These are phyloP conservation scores for Liasis olivaceus DNA, from an alignment of 2,797 vertebrate genomes.

Conservation along the genomic window DNA sequence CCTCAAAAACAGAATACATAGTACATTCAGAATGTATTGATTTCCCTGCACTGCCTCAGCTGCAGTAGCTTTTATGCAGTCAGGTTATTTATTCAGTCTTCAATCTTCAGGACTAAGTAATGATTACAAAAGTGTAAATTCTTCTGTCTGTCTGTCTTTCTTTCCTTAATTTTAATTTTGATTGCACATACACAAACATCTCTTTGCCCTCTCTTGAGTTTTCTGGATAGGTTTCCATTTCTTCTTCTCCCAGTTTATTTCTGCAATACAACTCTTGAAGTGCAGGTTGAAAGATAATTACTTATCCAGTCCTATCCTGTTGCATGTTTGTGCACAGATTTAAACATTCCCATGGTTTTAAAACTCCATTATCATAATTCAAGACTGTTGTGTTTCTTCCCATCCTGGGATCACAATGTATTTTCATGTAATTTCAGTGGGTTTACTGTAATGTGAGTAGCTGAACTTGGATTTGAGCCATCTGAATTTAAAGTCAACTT, in stretches of 20 bases:
- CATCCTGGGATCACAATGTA: neutral
- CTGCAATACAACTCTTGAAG: neutral
- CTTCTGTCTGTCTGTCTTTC: too few species aligned
- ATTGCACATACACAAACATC: neutral
- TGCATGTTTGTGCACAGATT: neutral
- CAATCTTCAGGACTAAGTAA: neutral
- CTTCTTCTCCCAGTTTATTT: neutral
- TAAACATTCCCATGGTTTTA: neutral
- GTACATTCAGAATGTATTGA: neutral
- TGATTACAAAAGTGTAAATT: neutral
- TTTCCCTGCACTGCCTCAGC: neutral
- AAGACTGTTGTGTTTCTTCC: neutral
- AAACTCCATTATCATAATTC: neutral
- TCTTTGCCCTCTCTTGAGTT: neutral
- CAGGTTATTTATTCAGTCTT: neutral
- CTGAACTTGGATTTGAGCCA: neutral
- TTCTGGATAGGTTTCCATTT: neutral
- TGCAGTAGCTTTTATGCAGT: neutral
- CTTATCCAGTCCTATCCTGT: neutral
- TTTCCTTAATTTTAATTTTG: neutral
- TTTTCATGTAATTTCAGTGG: neutral
- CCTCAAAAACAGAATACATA: neutral
- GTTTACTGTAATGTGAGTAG: neutral
- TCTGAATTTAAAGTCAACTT: neutral
- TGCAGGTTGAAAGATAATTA: neutral